Conservation (phyloP, 2,113 vertebrate species). For the Bettongia penicillata region DNA sequence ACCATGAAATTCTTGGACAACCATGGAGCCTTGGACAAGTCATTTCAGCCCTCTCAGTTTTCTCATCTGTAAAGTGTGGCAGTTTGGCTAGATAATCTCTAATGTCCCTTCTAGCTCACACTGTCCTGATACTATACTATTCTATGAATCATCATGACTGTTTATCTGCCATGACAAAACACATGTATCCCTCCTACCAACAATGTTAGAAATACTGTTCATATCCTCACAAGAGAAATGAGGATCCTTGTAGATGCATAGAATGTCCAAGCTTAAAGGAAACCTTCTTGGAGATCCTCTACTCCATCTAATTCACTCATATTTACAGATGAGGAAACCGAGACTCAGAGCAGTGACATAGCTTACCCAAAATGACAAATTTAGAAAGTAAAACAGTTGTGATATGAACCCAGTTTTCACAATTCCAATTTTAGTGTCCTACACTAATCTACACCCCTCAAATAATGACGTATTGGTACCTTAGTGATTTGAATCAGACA, state of each 20-base stretch:
- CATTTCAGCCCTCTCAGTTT: neutral
- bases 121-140: neutral
- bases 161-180: neutral
- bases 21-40: neutral
- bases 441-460: neutral
- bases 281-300: neutral
- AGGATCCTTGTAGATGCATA: neutral
- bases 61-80: neutral
- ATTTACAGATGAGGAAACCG: neutral
- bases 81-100: neutral
- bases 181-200: neutral
- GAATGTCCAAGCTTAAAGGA: neutral
- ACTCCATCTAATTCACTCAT: neutral
- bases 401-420: neutral
- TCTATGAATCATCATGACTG: neutral
- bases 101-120: neutral
- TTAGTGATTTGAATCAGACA: conserved; percentile 37
- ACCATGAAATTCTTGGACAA: neutral
- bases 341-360: neutral
- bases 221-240: neutral
- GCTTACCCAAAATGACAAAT: neutral
- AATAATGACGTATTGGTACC: conserved; percentile 8
- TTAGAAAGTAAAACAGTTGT: neutral
- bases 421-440: neutral
- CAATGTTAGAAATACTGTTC: neutral